Percentiles rank a stretch among this genome's conserved stretches.
Evolutionary conservation across 2,888 invertebrate genomes (phyloP).

Genomic region (Diplazon laetatorius): DNA sequence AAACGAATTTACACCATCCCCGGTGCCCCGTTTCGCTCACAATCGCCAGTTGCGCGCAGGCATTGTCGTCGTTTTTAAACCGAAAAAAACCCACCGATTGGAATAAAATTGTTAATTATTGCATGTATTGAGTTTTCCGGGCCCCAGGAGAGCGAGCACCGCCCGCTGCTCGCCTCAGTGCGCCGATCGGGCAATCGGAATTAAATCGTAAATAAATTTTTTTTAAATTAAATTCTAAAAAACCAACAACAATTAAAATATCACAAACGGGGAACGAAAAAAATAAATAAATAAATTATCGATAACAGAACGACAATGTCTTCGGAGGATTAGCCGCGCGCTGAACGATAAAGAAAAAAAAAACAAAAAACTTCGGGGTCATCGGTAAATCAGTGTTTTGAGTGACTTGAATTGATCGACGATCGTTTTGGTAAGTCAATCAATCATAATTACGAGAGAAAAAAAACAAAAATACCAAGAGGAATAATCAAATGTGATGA

Average conservation of each 20-base stretch:
- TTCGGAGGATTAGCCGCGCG: constrained; percentile 72
- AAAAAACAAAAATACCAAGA: constrained; percentile 15
- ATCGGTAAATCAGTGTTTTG: constrained; percentile 39
- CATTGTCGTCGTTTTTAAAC: constrained; percentile 75
- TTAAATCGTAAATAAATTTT: not conserved
- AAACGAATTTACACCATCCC: constrained; percentile 83
- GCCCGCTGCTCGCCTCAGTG: constrained; percentile 57
- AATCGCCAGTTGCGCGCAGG: constrained; percentile 83
- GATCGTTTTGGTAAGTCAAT: constrained; percentile 58
- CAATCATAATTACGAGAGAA: constrained; percentile 25
- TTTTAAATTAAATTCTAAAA: not conserved
- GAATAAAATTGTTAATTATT: not conserved
- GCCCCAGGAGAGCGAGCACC: constrained; percentile 54
- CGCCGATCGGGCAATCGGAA: constrained; percentile 34
- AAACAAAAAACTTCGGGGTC: constrained; percentile 52
- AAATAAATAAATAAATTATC: constrained; percentile 3
- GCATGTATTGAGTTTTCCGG: constrained; percentile 39
- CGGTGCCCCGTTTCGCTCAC: constrained; percentile 85
- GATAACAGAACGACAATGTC: constrained; percentile 70
- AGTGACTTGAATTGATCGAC: not conserved
- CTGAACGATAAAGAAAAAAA: too few relatives aligned
- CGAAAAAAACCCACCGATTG: constrained; percentile 13
- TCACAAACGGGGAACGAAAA: not conserved
- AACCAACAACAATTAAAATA: not conserved
- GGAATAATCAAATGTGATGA: constrained; percentile 17